Conservation (phyloP, 2,113 vertebrate genomes). For the Pseudorectes ferrugineus region DNA sequence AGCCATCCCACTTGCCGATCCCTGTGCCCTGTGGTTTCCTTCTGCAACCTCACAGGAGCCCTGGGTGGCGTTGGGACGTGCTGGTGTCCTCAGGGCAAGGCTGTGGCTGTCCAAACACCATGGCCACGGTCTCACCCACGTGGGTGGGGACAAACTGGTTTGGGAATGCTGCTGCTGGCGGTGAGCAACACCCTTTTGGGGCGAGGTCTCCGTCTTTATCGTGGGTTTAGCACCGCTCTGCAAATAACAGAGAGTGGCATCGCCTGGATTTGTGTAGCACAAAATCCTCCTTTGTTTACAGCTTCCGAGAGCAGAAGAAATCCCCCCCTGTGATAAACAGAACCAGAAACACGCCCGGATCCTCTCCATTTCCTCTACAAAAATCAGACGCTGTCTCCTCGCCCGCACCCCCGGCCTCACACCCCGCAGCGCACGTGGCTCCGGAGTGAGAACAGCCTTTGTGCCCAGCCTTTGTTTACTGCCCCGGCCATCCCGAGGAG, state of each 20-base stretch:
- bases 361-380: background rate
- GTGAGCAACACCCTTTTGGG: background rate
- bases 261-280: background rate
- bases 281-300: background rate
- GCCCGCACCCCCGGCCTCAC: background rate
- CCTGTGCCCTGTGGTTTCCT: background rate
- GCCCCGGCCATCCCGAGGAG: background rate
- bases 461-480: slow-evolving; percentile 14
- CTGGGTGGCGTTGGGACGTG: fast-evolving
- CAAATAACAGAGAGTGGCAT: background rate
- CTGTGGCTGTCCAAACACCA: background rate
- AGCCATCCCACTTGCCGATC: fast-evolving
- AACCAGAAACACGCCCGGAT: background rate
- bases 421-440: background rate
- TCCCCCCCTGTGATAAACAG: background rate
- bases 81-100: fast-evolving
- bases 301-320: background rate
- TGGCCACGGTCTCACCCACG: fast-evolving
- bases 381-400: background rate
- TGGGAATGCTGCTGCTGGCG: background rate
- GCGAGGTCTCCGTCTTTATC: background rate
- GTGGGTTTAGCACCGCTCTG: background rate
- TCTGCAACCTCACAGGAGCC: background rate
- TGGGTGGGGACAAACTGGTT: background rate
- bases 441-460: background rate